Conservation (phyloP, 2,888 invertebrate genomes). For the Leucania comma region DNA sequence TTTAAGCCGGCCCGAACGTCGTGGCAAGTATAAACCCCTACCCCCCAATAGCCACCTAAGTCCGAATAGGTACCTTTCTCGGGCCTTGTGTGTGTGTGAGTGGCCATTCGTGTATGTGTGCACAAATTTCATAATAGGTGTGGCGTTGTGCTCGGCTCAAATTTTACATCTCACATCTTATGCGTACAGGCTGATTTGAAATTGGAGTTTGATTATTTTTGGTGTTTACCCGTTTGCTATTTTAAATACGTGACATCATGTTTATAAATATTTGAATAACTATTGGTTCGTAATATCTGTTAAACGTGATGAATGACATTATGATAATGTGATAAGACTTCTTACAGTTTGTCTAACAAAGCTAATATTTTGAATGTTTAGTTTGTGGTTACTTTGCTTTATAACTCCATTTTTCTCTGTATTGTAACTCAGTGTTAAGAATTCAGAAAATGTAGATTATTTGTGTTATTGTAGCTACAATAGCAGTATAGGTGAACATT, state of each 20-base stretch:
- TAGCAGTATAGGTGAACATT: neutral
- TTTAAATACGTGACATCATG: neutral
- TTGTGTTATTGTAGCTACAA: neutral
- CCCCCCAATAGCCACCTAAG: constrained; percentile 82
- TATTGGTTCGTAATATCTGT: too few relatives aligned
- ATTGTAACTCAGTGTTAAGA: too few relatives aligned
- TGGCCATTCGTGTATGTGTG: constrained; percentile 78
- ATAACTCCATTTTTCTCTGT: too few relatives aligned
- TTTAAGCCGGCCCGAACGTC: constrained; percentile 86
- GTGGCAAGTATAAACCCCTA: constrained; percentile 83
- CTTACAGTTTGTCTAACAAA: neutral
- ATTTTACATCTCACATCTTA: constrained; percentile 89
- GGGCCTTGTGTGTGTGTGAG: constrained; percentile 71
- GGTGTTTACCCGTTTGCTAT: neutral
- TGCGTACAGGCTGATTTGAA: constrained; percentile 77
- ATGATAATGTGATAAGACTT: neutral
- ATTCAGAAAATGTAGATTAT: neutral
- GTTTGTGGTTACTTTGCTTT: too few relatives aligned
- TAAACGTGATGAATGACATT: neutral
- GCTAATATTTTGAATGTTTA: too few relatives aligned
- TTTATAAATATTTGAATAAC: neutral
- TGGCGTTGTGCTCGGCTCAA: constrained; percentile 86
- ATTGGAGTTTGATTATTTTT: constrained; percentile 38
- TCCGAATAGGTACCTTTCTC: constrained; percentile 80
- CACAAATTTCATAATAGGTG: constrained; percentile 89